Base-by-base conservation (phyloP, 2,888 invertebrate species). In the Formica aserva region DNA sequence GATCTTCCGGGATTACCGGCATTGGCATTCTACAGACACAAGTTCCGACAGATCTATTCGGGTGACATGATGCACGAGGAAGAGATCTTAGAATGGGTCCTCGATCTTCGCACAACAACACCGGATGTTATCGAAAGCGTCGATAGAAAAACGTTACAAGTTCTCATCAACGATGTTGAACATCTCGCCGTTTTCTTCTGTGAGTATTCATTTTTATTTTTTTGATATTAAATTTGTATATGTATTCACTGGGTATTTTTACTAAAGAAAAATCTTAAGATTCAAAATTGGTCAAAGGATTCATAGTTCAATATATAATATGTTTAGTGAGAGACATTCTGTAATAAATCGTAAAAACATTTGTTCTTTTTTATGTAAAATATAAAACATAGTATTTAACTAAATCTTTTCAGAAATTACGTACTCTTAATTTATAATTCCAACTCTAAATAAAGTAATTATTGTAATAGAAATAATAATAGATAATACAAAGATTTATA, bases 31-130 rank as follows among this genome's bases (percentile, higher is more conserved):
- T 98, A 98, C 94, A 96, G 98, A 91, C 97, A 98, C 93, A 97
- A 98, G 94, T 98, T 98, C 95, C 96, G 98, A 87, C 97, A 98
- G 88, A 97, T 98, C 92, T 98, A 98, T 93, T 96, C 96, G 84
- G 98, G 98, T 75, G 98, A 98, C 94, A 95, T 98, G 92, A 98
- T 98, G 97, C 98, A 98, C 91, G 98, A 98, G 95, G 98, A 98
- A 92, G 97, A 97, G 86, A 98, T 98, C 91, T 95, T 98, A 65
- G 97, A 98, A 87, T 98, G 98, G 98, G 97, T 98, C n/a, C 95
- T 98, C 84, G 97, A 98, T 29, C 96, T 98, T 76, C 97, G 98
- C 89, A 97, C 97, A 90, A 97, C 98, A 3, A 97, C 97, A 75
- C 98, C 98, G 26, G 98, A 98, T 95, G 97, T 98, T 45, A 98